Evolutionary conservation across 2,797 vertebrate species (phyloP).

Genomic region (Eurystomus glaucurus): DNA sequence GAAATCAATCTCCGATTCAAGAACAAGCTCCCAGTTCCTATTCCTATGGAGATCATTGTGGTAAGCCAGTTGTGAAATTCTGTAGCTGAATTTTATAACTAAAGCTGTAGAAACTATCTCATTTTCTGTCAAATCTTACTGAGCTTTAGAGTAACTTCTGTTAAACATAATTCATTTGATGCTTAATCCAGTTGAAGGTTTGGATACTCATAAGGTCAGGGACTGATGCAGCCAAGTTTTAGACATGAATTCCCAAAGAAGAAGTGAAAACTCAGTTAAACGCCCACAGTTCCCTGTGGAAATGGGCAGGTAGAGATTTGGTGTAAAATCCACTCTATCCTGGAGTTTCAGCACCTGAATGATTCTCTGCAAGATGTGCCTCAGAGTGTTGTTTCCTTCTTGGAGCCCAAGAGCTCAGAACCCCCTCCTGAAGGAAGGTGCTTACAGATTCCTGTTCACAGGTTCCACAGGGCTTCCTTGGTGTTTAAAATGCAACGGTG

Average conservation of each 20-base stretch:
- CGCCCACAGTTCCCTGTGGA: not conserved
- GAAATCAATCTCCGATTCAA: conserved; percentile 93
- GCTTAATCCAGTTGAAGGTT: not conserved
- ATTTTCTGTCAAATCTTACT: not conserved
- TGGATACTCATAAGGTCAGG: not conserved
- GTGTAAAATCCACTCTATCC: not conserved
- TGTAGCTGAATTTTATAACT: not conserved
- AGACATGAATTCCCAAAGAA: not conserved
- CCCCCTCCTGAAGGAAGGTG: not conserved
- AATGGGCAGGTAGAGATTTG: not conserved
- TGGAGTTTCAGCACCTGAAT: not conserved
- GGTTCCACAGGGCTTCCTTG: not conserved
- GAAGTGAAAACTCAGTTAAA: not conserved
- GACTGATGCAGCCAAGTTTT: not conserved
- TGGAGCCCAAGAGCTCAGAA: not conserved
- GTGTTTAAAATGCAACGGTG: not conserved
- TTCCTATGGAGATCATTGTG: conserved; percentile 97
- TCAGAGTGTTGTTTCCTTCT: not conserved
- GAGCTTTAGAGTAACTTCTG: not conserved
- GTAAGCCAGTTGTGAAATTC: conserved; percentile 78
- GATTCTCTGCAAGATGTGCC: not conserved
- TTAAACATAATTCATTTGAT: not conserved
- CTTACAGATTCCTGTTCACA: not conserved
- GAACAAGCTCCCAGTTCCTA: conserved; percentile 92
- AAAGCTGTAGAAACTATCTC: not conserved